Percentiles rank a stretch among this genome's conserved stretches.
Conservation (phyloP, 1,140 invertebrate species). For the Drosophila nikananu region DNA sequence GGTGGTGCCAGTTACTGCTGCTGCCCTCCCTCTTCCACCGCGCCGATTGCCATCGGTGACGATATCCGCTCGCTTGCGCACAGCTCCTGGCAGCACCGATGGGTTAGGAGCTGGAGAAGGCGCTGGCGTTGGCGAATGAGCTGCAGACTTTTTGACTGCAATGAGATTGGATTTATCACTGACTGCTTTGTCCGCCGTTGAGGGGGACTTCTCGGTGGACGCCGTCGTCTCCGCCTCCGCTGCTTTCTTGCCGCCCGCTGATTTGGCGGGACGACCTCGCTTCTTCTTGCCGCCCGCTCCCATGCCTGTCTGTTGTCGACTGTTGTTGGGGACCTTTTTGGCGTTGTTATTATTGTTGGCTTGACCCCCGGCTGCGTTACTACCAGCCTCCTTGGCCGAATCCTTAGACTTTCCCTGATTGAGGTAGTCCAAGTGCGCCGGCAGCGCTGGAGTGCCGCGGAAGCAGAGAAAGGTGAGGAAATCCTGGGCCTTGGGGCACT, state of each 20-base stretch:
- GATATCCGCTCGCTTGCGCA: constrained; percentile 86
- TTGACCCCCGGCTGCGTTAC: constrained; percentile 5
- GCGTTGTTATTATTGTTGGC: constrained; percentile 47
- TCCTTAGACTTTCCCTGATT: constrained; percentile 86
- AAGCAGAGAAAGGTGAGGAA: constrained; percentile 96
- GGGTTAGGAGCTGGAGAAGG: background rate
- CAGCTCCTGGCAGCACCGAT: constrained; percentile 86
- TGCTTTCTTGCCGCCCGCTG: constrained; percentile 20
- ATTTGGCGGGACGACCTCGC: constrained; percentile 66
- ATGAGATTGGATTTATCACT: constrained; percentile 71
- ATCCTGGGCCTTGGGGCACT: constrained; percentile 94
- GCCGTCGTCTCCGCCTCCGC: background rate
- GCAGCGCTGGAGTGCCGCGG: constrained; percentile 91
- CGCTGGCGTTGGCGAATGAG: background rate
- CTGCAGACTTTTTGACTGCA: constrained; percentile 6
- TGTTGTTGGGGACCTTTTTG: constrained; percentile 42
- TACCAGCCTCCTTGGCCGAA: constrained; percentile 34
- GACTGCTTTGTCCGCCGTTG: constrained; percentile 25
- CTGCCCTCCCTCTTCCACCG: constrained; percentile 50
- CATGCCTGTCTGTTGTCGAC: constrained; percentile 23
- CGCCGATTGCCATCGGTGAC: constrained; percentile 70
- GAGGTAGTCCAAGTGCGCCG: constrained; percentile 91
- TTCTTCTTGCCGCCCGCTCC: constrained; percentile 57
- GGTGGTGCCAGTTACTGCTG: background rate
- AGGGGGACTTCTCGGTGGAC: constrained; percentile 7